Conservation (phyloP, 2,113 vertebrate species). For the Passer montanus region DNA sequence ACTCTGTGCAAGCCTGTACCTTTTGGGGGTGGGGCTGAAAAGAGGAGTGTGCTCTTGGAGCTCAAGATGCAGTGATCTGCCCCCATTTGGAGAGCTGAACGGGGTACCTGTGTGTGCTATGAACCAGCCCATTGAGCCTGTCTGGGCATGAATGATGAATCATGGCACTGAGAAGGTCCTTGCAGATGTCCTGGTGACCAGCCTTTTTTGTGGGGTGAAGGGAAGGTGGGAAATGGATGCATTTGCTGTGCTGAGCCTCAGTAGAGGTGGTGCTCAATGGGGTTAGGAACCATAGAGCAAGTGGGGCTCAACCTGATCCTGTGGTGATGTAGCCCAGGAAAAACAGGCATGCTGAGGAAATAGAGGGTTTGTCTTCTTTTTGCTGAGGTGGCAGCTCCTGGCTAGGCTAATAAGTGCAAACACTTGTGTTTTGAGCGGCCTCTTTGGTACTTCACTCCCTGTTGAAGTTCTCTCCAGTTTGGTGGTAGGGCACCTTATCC, state of each 20-base stretch:
- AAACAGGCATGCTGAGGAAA: neutral
- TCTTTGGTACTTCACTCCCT: neutral
- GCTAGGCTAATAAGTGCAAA: neutral
- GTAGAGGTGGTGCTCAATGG: neutral
- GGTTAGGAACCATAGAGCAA: neutral
- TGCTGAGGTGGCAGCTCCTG: neutral
- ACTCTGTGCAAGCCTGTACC: neutral
- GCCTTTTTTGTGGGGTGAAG: neutral
- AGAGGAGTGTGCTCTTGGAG: neutral
- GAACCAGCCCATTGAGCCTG: neutral
- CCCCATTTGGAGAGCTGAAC: neutral
- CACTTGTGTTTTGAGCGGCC: accelerated
- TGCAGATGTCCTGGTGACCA: neutral
- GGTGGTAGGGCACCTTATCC: neutral
- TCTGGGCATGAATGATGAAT: neutral
- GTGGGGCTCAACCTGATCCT: neutral
- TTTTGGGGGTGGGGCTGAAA: neutral
- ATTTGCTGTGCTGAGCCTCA: neutral
- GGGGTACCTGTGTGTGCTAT: accelerated
- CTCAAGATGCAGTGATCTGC: accelerated
- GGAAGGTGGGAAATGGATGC: neutral
- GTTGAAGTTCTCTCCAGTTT: neutral
- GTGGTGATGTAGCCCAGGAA: neutral
- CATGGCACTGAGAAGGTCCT: neutral
- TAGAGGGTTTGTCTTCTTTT: neutral